Conservation (phyloP, 2,113 vertebrate genomes). For the Capra hircus region DNA sequence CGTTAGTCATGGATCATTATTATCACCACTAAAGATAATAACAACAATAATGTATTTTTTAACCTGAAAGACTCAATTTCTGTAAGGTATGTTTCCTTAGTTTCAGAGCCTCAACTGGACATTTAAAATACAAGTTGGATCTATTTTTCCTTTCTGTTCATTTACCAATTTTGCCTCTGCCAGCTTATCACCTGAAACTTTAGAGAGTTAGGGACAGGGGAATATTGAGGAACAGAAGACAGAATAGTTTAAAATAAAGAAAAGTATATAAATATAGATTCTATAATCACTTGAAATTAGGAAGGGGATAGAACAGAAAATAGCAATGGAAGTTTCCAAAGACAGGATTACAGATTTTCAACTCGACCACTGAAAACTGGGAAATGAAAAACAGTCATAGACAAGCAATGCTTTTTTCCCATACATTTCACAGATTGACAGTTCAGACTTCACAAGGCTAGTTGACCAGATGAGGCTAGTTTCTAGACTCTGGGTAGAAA, state of each 20-base stretch:
- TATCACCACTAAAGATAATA: neutral
- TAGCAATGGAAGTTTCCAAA: neutral
- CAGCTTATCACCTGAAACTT: neutral
- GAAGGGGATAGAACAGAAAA: neutral
- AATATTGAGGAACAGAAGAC: neutral
- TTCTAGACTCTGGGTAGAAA: neutral
- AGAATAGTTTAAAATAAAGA: neutral
- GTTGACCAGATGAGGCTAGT: neutral
- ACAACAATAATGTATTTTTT: neutral
- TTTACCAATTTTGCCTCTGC: neutral
- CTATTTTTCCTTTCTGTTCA: neutral
- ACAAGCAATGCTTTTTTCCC: neutral
- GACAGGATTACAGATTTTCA: neutral
- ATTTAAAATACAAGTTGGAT: neutral
- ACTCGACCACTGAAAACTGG: neutral
- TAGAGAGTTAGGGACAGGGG: neutral
- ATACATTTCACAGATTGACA: neutral
- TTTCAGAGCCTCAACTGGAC: neutral
- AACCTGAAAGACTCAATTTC: neutral
- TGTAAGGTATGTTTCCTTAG: neutral
- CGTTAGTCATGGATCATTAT: neutral
- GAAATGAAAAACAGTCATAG: neutral
- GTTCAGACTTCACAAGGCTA: neutral
- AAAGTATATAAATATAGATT: neutral
- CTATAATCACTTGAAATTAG: neutral